Evolutionary conservation across 1,140 invertebrate species (phyloP).

Genomic region (Littorina saxatilis): DNA sequence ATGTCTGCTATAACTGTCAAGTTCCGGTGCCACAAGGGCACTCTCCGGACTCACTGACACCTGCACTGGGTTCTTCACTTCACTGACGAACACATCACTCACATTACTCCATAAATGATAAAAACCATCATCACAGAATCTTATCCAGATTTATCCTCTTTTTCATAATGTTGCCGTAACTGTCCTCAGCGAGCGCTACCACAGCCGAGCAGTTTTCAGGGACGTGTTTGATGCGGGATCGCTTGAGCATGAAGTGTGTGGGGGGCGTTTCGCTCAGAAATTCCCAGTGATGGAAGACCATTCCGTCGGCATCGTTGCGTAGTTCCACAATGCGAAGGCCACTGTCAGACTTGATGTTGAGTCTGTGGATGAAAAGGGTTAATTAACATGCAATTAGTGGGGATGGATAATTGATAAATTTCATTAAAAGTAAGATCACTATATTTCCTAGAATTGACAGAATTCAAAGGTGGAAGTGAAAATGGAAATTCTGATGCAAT

Average conservation of each 20-base stretch:
- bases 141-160: conserved; percentile 63
- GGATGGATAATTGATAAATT: background rate
- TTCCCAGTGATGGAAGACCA: conserved; percentile 82
- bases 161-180: conserved; percentile 67
- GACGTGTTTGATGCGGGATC: conserved; percentile 57
- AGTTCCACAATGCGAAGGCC: conserved; percentile 85
- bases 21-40: too few species aligned
- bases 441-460: background rate
- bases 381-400: background rate
- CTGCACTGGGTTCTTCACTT: too few species aligned
- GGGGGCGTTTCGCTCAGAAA: conserved; percentile 74
- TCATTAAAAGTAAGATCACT: too few species aligned
- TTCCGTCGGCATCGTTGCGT: conserved; percentile 78
- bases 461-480: too few species aligned
- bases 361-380: too few species aligned
- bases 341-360: conserved; percentile 78
- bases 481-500: too few species aligned
- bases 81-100: too few species aligned
- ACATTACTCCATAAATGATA: too few species aligned
- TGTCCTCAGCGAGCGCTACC: conserved; percentile 65
- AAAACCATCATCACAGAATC: conserved; percentile 52
- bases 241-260: conserved; percentile 58
- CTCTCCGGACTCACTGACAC: too few species aligned
- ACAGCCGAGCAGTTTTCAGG: conserved; percentile 58
- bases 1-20: too few species aligned